Conservation (phyloP, 2,113 vertebrate species). For the Oryzias melastigma region DNA sequence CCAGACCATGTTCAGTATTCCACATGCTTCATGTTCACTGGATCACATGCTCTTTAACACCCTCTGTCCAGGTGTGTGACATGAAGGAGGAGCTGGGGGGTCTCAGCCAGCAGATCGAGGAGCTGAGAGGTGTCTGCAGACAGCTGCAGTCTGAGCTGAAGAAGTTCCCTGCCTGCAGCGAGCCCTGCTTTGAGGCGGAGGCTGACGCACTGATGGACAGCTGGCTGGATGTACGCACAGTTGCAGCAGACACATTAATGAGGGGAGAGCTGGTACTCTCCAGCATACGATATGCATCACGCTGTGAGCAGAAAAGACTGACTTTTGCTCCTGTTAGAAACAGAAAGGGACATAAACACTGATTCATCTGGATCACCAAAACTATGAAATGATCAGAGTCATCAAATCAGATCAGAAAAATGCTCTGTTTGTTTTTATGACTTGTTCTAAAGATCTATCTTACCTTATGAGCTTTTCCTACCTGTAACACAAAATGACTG, state of each 20-base stretch:
- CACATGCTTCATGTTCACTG: not conserved
- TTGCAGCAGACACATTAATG: no score
- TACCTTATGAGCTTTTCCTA: no score
- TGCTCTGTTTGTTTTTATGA: no score
- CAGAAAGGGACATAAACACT: no score
- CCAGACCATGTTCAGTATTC: not conserved
- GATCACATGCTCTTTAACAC: not conserved
- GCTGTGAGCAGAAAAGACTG: no score
- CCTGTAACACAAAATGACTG: no score
- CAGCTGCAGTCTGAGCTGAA: conserved; percentile 90
- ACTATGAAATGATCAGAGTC: not conserved
- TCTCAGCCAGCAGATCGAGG: conserved; percentile 81
- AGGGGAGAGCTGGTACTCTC: no score
- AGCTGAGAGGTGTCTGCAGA: conserved; percentile 85
- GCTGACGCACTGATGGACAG: conserved; percentile 88
- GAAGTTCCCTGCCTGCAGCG: conserved; percentile 87
- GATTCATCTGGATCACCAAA: no score
- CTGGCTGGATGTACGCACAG: conserved; percentile 90
- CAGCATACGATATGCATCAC: no score
- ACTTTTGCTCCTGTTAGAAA: no score
- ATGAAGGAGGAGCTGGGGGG: conserved; percentile 85
- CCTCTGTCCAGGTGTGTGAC: conserved; percentile 77
- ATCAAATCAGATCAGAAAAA: no score
- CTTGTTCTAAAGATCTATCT: no score
- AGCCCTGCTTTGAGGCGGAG: conserved; percentile 85